Percentiles rank a stretch among this genome's conserved stretches.
phyloP scores from a whole-genome alignment of 2,113 vertebrate genomes.

The Marmota flaviventris region DNA sequence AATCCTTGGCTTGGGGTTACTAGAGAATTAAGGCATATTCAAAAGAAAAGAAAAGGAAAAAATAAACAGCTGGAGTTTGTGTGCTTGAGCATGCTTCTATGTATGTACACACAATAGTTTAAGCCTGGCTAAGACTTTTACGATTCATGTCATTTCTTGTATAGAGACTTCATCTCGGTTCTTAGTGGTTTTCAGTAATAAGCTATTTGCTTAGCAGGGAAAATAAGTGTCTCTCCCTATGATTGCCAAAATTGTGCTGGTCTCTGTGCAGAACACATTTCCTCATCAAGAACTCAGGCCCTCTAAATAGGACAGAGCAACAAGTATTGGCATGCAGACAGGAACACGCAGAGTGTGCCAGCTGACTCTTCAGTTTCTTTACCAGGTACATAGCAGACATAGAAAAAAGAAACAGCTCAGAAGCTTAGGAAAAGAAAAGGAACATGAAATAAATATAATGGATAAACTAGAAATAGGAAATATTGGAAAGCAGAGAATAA shows the following conservation, averaged over 20 bases:
- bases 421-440: background rate
- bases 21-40: slow-evolving; percentile 68
- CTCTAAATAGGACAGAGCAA: slow-evolving; percentile 44
- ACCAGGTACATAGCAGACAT: slow-evolving; percentile 6
- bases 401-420: background rate
- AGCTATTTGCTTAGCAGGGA: slow-evolving; percentile 76
- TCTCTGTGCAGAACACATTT: slow-evolving; percentile 50
- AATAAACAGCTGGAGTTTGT: slow-evolving; percentile 70
- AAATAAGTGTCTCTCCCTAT: slow-evolving; percentile 61
- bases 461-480: background rate
- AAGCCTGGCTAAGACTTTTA: slow-evolving; percentile 64
- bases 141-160: slow-evolving; percentile 68
- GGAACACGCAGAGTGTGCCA: background rate
- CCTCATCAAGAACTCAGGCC: slow-evolving; percentile 51
- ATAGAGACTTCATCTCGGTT: slow-evolving; percentile 61
- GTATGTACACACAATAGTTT: slow-evolving; percentile 57
- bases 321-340: slow-evolving; percentile 53
- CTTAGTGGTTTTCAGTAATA: slow-evolving; percentile 69
- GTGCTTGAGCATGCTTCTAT: slow-evolving; percentile 42
- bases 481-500: background rate
- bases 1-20: slow-evolving; percentile 72
- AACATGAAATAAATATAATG: background rate
- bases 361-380: slow-evolving; percentile 31
- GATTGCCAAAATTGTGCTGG: slow-evolving; percentile 60
- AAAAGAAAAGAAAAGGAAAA: slow-evolving; percentile 63